Percentiles rank a stretch among this genome's conserved stretches.
These are phyloP conservation scores for Zaprionus bogoriensis DNA, from an alignment of 2,888 invertebrate genomes.

Conservation along the genomic window DNA sequence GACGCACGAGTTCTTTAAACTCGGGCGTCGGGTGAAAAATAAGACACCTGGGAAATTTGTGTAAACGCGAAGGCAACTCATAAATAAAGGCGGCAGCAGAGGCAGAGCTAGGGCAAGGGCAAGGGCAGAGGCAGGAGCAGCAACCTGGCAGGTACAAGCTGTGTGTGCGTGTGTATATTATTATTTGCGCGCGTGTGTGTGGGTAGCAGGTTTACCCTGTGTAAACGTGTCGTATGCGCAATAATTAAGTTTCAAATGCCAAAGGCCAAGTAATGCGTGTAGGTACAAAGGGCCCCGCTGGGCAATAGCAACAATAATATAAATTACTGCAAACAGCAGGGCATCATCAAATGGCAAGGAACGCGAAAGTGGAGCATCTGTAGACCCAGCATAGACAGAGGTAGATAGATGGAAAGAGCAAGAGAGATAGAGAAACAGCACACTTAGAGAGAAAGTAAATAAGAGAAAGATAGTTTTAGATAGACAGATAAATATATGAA, in stretches of 20 bases:
- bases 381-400: too few relatives aligned
- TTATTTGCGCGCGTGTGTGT: conserved; percentile 3
- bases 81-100: conserved; percentile 52
- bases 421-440: too few relatives aligned
- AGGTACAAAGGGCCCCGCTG: conserved; percentile 30
- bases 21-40: conserved; percentile 43
- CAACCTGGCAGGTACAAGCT: conserved; percentile 8
- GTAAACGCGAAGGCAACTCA: conserved; percentile 52
- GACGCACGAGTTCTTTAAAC: conserved; percentile 50
- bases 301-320: conserved; percentile 12
- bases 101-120: conserved; percentile 18
- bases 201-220: background rate
- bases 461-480: too few relatives aligned
- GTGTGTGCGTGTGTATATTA: conserved; percentile 1
- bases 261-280: conserved; percentile 19
- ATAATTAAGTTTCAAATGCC: conserved; percentile 44
- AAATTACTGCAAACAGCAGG: background rate
- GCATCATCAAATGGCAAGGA: too few relatives aligned
- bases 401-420: too few relatives aligned
- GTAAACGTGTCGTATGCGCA: conserved; percentile 47
- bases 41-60: conserved; percentile 70
- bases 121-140: conserved; percentile 19
- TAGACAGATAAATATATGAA: too few relatives aligned
- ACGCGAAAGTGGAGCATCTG: too few relatives aligned
- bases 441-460: too few relatives aligned